These are phyloP conservation scores for Mayetiola destructor DNA, from an alignment of 2,888 invertebrate genomes.

Conservation along the genomic window DNA sequence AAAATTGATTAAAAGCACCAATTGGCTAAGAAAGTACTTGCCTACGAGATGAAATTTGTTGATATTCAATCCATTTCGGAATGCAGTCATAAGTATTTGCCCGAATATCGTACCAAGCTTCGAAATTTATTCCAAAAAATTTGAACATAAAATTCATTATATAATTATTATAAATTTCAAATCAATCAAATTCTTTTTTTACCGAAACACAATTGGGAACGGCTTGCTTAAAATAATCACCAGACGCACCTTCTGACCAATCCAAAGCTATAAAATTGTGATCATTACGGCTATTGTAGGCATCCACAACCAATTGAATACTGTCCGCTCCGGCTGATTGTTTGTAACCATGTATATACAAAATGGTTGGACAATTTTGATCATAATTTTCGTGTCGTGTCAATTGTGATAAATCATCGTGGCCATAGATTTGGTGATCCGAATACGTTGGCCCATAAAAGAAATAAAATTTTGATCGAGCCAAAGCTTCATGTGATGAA, in stretches of 20 bases:
- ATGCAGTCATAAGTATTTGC: neutral
- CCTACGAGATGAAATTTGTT: conserved; percentile 8
- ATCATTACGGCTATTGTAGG: conserved; percentile 35
- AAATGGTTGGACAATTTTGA: conserved; percentile 33
- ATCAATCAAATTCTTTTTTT: conserved; percentile 18
- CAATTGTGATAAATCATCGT: conserved; percentile 21
- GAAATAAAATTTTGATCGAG: neutral
- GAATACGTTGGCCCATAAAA: neutral
- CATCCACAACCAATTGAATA: conserved; percentile 37
- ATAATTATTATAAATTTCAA: neutral
- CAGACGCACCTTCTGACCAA: conserved; percentile 41
- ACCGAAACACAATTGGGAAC: conserved; percentile 45
- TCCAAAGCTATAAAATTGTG: conserved; percentile 38
- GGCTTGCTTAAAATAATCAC: conserved; percentile 42
- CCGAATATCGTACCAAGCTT: conserved; percentile 4
- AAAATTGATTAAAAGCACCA: no score
- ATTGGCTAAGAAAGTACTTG: no score
- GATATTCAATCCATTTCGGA: neutral
- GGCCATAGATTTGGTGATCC: neutral
- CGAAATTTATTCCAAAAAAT: neutral
- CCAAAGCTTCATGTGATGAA: no score
- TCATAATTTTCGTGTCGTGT: conserved; percentile 35
- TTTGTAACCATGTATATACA: conserved; percentile 40
- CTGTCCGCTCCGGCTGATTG: conserved; percentile 38
- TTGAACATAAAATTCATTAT: neutral